phyloP scores from a whole-genome alignment of 2,797 vertebrate species.

The Hafferia zeledoni region DNA sequence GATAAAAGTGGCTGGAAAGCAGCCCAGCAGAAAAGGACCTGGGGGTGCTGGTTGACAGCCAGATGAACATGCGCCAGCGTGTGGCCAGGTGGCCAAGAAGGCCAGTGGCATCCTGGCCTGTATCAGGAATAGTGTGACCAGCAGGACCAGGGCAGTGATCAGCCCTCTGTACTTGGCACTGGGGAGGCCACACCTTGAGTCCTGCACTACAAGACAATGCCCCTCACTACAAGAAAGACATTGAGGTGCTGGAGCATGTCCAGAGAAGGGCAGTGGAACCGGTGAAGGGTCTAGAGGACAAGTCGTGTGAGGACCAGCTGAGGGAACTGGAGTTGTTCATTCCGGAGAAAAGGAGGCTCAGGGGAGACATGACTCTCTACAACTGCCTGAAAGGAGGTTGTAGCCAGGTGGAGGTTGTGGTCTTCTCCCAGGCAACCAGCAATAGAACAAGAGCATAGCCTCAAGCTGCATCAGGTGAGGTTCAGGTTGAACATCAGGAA shows the following conservation, averaged over 20 bases:
- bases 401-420: rapidly evolving
- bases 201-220: not conserved
- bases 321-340: not conserved
- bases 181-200: not conserved
- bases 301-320: not conserved
- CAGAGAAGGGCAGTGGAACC: not conserved
- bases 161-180: not conserved
- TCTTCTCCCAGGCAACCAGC: not conserved
- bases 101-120: not conserved
- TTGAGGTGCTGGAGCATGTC: too few species aligned
- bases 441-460: not conserved
- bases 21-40: not conserved
- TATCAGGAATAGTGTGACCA: not conserved
- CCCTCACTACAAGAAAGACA: not conserved
- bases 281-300: not conserved
- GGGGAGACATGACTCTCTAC: not conserved
- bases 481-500: not conserved
- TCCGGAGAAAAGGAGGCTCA: not conserved
- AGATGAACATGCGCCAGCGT: not conserved
- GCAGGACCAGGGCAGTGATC: not conserved
- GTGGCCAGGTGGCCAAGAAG: not conserved
- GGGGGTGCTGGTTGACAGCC: rapidly evolving
- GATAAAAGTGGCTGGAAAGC: not conserved
- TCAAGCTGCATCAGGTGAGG: not conserved
- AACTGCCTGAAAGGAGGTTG: not conserved